Conservation (phyloP, 1,140 invertebrate genomes). For the Macrostomum lignano region DNA sequence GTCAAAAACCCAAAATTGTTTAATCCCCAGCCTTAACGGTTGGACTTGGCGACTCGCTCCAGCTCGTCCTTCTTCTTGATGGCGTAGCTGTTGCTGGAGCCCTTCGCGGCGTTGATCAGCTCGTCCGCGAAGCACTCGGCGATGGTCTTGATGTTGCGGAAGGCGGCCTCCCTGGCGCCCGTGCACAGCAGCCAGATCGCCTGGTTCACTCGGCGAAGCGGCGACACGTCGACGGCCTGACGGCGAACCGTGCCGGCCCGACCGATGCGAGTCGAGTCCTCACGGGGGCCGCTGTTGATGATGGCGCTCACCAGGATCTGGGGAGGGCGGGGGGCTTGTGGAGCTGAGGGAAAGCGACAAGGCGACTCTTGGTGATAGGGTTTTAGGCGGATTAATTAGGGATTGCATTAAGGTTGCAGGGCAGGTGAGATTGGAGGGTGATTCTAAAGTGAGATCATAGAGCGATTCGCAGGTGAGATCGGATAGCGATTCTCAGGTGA, state of each 20-base stretch:
- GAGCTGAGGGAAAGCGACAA: too few relatives aligned
- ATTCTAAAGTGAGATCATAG: too few relatives aligned
- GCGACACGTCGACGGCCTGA: slow-evolving; percentile 96
- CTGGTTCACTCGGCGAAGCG: slow-evolving; percentile 83
- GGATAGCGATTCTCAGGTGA: too few relatives aligned
- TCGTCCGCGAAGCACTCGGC: slow-evolving; percentile 98
- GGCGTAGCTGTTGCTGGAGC: slow-evolving; percentile 76
- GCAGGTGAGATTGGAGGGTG: too few relatives aligned
- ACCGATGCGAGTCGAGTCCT: slow-evolving; percentile 98
- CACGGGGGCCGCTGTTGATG: slow-evolving; percentile 90
- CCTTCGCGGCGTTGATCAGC: slow-evolving; percentile 93
- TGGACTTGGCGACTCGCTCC: slow-evolving; percentile 97
- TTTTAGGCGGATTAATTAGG: too few relatives aligned
- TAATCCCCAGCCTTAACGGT: too few relatives aligned
- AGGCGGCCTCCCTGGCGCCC: slow-evolving; percentile 86
- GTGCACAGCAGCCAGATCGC: slow-evolving; percentile 96
- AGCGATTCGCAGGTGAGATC: too few relatives aligned
- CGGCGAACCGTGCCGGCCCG: slow-evolving; percentile 91
- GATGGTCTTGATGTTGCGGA: slow-evolving; percentile 97
- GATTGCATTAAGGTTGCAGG: too few relatives aligned
- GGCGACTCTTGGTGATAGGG: too few relatives aligned
- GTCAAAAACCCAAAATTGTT: too few relatives aligned
- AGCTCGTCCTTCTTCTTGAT: slow-evolving; percentile 99
- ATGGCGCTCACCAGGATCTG: slow-evolving; percentile 84
- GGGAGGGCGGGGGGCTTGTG: too few relatives aligned